Evolutionary conservation across 35 echinoderm and acorn worm species (phyloP), one percentile per base, ranked within the genome.

Genomic region (Apostichopus japonicus): DNA sequence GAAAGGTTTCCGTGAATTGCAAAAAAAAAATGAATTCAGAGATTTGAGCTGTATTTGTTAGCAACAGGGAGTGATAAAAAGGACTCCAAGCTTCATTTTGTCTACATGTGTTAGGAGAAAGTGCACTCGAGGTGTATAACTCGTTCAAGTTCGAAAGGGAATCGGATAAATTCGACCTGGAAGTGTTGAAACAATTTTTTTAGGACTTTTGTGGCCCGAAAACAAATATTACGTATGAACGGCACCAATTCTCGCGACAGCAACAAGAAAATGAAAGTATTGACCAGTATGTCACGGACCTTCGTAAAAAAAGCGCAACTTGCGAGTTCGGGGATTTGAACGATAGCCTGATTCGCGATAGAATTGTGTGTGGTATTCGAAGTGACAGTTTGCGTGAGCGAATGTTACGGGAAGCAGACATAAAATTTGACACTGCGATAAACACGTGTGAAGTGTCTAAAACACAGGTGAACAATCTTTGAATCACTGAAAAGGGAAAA

Each of bases 181-280:
- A n/a, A n/a, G n/a, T n/a, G n/a, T n/a, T n/a, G n/a, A n/a, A n/a
- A n/a, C n/a, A n/a, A n/a, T n/a, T n/a, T n/a, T n/a, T n/a, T n/a
- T n/a, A n/a, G n/a, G n/a, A n/a, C n/a, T n/a, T 92, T 62, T 94
- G 88, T 58, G 2, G 6, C 56, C 84, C 92, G 8, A 93, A 81
- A 44, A 21, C 24, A 8, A 93, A 93, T 72, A 8, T 93, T 1
- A 93, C 92, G 2, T 93, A 78, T 65, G 92, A 93, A 58, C 52
- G 92, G 17, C 92, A 93, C 57, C 57, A 24, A 52, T 93, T 93
- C 54, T 88, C 71, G 8, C 33, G 92, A 21, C 5, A 7, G 2
- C 92, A 76, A 33, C 24, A 62, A 23, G 8, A 65, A 22, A 19
- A 16, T 70, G 92, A 93, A 25, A 78, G 11, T 22, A 88, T 87